These are phyloP conservation scores for Drosophila cyrtoloma DNA, from an alignment of 2,888 invertebrate genomes.

Conservation along the genomic window DNA sequence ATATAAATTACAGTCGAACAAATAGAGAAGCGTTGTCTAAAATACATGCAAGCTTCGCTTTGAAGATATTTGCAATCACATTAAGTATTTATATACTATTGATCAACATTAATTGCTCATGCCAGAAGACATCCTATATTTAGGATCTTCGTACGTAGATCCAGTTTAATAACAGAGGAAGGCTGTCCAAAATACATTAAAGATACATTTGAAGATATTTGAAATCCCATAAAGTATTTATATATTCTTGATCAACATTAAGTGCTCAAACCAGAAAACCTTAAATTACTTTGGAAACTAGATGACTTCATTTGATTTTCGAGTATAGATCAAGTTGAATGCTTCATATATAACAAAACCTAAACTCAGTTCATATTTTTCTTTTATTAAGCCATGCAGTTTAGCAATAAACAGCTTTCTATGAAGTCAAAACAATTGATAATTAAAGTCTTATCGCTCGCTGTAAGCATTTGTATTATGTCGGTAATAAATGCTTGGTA, in stretches of 20 bases:
- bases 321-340: not conserved
- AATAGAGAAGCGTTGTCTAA: not conserved
- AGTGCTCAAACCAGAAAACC: not conserved
- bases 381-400: not conserved
- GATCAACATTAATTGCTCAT: too few relatives aligned
- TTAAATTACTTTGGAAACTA: not conserved
- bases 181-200: not conserved
- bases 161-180: not conserved
- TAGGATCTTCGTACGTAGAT: too few relatives aligned
- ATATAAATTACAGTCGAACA: not conserved
- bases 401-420: not conserved
- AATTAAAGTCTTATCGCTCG: conserved; percentile 1
- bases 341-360: not conserved
- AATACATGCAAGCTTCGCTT: not conserved
- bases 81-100: too few relatives aligned
- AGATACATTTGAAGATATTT: not conserved
- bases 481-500: conserved; percentile 10
- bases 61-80: not conserved
- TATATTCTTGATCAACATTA: not conserved
- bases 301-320: not conserved
- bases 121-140: too few relatives aligned
- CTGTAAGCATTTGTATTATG: not conserved
- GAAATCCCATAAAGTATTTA: not conserved
- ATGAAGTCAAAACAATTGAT: not conserved
- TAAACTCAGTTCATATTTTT: not conserved